Conservation (phyloP, 92 coral and sea anemone genomes). For the Micromussa lordhowensis region DNA sequence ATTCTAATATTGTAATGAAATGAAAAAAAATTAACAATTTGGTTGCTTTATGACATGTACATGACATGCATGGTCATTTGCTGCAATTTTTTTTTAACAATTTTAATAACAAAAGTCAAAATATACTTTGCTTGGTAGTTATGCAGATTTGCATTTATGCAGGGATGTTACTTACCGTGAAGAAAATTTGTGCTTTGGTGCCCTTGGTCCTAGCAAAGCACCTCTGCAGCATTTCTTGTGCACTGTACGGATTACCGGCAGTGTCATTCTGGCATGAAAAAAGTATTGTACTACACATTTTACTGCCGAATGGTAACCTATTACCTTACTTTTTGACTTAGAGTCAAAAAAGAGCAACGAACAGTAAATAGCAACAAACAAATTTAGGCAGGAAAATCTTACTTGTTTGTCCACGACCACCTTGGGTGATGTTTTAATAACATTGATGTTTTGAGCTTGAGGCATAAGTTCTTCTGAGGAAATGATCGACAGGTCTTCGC, state of each 20-base stretch:
- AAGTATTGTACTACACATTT: no score
- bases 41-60: no score
- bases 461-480: background rate
- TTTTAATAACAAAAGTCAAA: no score
- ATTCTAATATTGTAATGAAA: background rate
- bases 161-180: conserved; percentile 19
- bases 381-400: conserved; percentile 16
- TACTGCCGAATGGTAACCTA: no score
- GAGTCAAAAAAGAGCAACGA: no score
- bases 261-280: background rate
- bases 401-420: no score
- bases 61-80: no score
- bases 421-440: no score
- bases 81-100: no score
- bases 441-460: no score
- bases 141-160: background rate
- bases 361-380: background rate
- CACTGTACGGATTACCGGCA: background rate
- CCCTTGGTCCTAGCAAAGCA: conserved; percentile 10
- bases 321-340: no score
- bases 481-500: background rate
- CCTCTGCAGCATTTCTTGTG: background rate
- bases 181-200: conserved; percentile 35
- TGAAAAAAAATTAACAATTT: background rate
- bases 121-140: background rate